A percentile compares a stretch with the other conserved stretches of the same genome.
phyloP scores from a whole-genome alignment of 2,888 invertebrate genomes.

The Epicampocera succincta region DNA sequence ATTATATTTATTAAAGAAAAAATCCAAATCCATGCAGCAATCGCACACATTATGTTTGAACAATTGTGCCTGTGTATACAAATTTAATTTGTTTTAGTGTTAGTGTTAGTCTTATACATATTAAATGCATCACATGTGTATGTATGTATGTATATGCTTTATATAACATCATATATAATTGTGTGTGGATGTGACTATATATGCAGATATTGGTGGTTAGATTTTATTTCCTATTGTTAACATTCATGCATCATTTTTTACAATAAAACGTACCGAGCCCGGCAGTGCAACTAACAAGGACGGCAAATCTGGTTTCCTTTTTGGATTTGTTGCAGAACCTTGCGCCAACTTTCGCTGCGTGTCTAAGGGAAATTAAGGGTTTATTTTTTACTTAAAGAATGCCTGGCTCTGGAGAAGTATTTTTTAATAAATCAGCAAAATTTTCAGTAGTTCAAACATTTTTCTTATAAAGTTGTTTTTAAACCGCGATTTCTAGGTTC shows the following conservation, averaged over 20 bases:
- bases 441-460: too few species aligned
- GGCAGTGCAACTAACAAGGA: background rate
- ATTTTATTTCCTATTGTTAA: slow-evolving; percentile 56
- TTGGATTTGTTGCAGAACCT: too few species aligned
- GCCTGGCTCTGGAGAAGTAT: too few species aligned
- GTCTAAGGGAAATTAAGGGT: too few species aligned
- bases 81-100: slow-evolving; percentile 36
- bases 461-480: too few species aligned
- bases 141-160: background rate
- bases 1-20: slow-evolving; percentile 22
- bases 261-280: background rate
- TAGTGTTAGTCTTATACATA: slow-evolving; percentile 39
- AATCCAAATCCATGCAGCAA: slow-evolving; percentile 34
- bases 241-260: slow-evolving; percentile 24
- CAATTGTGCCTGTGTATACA: background rate
- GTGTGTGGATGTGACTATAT: background rate
- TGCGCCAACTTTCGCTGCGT: too few species aligned
- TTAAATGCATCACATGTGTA: background rate
- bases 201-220: slow-evolving; percentile 51
- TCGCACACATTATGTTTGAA: background rate
- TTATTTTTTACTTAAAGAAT: too few species aligned
- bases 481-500: too few species aligned
- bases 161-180: background rate
- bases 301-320: background rate
- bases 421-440: too few species aligned